Evolutionary conservation across 2,797 vertebrate genomes (phyloP).

Genomic region (Columba guinea): DNA sequence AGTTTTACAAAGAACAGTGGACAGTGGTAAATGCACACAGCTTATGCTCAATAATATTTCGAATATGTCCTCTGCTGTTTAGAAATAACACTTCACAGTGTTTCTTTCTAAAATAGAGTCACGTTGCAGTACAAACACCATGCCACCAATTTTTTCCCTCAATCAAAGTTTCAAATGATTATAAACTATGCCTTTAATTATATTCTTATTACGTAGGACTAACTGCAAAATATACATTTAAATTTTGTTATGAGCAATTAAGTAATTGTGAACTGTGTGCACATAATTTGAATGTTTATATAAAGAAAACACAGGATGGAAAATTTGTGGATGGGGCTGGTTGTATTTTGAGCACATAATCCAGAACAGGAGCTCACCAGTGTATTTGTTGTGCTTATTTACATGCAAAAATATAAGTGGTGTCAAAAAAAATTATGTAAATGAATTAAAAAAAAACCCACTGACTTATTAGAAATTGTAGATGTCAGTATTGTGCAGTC

Average conservation of each 20-base stretch:
- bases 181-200: background rate
- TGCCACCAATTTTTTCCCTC: background rate
- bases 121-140: background rate
- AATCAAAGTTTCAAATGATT: background rate
- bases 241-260: background rate
- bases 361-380: background rate
- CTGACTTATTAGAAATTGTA: background rate
- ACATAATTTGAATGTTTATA: background rate
- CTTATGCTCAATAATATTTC: background rate
- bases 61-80: background rate
- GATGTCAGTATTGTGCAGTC: background rate
- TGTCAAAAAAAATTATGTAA: background rate
- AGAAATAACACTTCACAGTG: background rate
- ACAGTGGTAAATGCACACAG: background rate
- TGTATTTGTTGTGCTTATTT: background rate
- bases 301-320: background rate
- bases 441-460: fast-evolving
- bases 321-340: background rate
- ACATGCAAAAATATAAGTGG: background rate
- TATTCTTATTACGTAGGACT: background rate
- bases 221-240: background rate
- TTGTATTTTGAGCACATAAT: background rate
- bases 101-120: background rate
- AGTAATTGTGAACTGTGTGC: background rate
- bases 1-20: background rate